A percentile compares a stretch with the other conserved stretches of the same genome.
These are phyloP conservation scores for Zenarchopterus dispar DNA, from an alignment of 2,797 vertebrate genomes.

Conservation along the genomic window DNA sequence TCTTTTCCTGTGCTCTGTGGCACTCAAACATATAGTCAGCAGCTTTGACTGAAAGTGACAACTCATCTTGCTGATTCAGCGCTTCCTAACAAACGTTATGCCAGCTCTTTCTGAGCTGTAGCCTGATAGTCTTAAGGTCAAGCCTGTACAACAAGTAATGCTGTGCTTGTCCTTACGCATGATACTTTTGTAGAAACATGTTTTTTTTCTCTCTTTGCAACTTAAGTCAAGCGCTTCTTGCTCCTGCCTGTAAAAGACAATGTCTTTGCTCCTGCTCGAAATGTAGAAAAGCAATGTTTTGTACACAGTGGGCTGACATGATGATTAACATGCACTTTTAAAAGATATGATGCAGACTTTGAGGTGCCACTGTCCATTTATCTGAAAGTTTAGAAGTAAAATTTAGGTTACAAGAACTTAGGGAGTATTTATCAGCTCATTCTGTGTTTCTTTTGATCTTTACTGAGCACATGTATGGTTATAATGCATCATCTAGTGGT, in stretches of 20 bases:
- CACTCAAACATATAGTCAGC: conserved; percentile 28
- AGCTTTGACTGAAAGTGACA: conserved; percentile 42
- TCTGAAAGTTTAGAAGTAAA: not conserved
- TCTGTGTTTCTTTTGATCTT: too few species aligned
- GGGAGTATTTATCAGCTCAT: too few species aligned
- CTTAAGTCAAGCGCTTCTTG: conserved; percentile 54
- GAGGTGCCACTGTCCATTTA: conserved; percentile 43
- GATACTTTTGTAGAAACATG: conserved; percentile 45
- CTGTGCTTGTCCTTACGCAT: conserved; percentile 73
- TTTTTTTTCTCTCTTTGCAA: conserved; percentile 60
- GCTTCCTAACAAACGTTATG: conserved; percentile 37
- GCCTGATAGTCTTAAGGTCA: conserved; percentile 83
- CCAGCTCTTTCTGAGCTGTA: conserved; percentile 60
- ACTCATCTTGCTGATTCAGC: conserved; percentile 56
- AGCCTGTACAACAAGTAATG: conserved; percentile 74
- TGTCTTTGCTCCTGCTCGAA: conserved; percentile 37
- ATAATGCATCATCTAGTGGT: too few species aligned
- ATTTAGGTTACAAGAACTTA: too few species aligned
- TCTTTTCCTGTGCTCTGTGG: not conserved
- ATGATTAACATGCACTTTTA: conserved; percentile 58
- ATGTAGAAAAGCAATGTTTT: conserved; percentile 55
- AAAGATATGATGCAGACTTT: conserved; percentile 44
- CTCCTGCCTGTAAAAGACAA: conserved; percentile 35
- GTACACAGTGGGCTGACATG: conserved; percentile 67
- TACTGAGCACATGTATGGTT: too few species aligned